phyloP scores from a whole-genome alignment of 2,888 invertebrate genomes.

The Poecilobothrus nobilitatus region DNA sequence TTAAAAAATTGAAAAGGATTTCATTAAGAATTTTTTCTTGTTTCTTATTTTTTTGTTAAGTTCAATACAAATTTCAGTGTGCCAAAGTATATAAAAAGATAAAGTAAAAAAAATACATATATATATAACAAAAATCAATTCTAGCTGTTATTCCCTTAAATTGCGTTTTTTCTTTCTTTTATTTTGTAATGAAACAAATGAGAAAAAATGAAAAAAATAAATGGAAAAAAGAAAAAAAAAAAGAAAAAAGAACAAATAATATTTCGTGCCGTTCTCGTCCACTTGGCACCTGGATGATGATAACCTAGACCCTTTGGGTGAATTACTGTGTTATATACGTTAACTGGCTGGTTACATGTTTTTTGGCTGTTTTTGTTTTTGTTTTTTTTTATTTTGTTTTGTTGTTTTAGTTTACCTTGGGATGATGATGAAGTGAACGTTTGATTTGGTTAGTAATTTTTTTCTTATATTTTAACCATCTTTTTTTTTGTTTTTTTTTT shows the following conservation, averaged over 20 bases:
- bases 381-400: too few species aligned
- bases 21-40: too few species aligned
- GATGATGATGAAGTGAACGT: not conserved
- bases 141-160: too few species aligned
- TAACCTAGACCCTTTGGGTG: conserved; percentile 11
- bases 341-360: not conserved
- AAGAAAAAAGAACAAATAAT: not conserved
- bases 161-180: too few species aligned
- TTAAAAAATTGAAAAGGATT: too few species aligned
- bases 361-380: not conserved
- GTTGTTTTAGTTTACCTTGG: not conserved
- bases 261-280: conserved; percentile 11
- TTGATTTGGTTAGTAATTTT: not conserved
- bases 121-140: too few species aligned
- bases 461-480: not conserved
- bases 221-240: not conserved
- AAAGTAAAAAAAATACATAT: too few species aligned
- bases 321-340: not conserved
- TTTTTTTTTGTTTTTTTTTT: not conserved
- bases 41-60: too few species aligned
- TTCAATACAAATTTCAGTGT: too few species aligned
- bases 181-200: too few species aligned
- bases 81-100: too few species aligned
- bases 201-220: too few species aligned
- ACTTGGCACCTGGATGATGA: conserved; percentile 7